phyloP scores from a whole-genome alignment of 2,797 vertebrate genomes.

The Dendrocincla tyrannina region DNA sequence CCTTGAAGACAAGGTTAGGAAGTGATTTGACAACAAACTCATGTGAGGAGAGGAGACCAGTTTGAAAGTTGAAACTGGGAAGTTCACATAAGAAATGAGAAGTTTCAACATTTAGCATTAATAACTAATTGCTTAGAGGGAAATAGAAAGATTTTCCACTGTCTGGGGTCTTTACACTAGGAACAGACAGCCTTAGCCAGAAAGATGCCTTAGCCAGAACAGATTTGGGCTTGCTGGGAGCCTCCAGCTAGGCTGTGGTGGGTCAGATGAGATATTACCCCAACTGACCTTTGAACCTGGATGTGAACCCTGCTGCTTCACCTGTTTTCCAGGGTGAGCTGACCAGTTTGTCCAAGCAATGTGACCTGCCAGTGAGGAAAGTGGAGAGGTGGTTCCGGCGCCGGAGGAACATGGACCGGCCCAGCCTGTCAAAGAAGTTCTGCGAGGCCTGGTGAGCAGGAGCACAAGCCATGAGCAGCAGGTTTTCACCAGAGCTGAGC shows the following conservation, averaged over 20 bases:
- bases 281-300: background rate
- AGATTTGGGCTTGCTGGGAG: background rate
- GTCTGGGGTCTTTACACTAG: background rate
- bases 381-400: conserved; percentile 88
- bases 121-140: background rate
- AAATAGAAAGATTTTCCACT: background rate
- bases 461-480: background rate
- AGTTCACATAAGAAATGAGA: background rate
- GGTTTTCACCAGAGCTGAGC: background rate
- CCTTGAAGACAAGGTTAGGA: background rate
- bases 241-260: background rate
- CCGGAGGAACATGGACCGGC: conserved; percentile 84
- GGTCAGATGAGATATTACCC: background rate
- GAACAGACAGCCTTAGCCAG: background rate
- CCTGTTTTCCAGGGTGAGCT: conserved; percentile 62
- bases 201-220: background rate
- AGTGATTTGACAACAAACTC: background rate
- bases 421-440: conserved; percentile 89
- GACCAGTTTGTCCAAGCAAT: conserved; percentile 74
- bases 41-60: background rate
- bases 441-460: conserved; percentile 85
- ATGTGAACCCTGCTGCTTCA: background rate
- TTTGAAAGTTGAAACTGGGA: background rate
- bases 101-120: background rate
- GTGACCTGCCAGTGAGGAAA: conserved; percentile 79